Percentiles rank a stretch among this genome's conserved stretches.
These are phyloP conservation scores for Oceanodroma leucorhoa DNA, from an alignment of 2,797 vertebrate species.

Conservation along the genomic window DNA sequence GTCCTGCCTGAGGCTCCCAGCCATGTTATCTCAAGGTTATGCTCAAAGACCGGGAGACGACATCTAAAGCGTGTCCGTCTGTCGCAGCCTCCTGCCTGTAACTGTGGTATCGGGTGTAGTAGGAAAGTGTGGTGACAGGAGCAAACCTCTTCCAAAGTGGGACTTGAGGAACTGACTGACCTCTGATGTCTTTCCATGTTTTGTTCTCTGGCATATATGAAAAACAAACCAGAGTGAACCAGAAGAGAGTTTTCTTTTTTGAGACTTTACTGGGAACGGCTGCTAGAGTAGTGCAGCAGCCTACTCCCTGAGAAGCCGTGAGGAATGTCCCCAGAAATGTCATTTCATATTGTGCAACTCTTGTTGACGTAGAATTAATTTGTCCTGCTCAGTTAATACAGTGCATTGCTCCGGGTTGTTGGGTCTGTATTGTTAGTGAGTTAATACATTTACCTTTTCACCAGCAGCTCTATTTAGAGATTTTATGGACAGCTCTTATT, in stretches of 20 bases:
- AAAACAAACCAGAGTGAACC: not conserved
- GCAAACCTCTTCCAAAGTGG: not conserved
- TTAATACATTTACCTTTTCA: not conserved
- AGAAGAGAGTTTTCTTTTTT: not conserved
- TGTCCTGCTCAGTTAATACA: not conserved
- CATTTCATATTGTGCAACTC: not conserved
- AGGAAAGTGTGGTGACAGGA: not conserved
- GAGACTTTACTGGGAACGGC: not conserved
- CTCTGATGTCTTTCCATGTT: not conserved
- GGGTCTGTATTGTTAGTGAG: not conserved
- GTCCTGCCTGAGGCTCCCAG: not conserved
- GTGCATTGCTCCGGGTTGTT: not conserved
- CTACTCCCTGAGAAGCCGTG: not conserved
- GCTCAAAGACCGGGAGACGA: not conserved
- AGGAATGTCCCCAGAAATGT: not conserved
- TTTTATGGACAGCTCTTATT: not conserved
- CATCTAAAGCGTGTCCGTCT: not conserved
- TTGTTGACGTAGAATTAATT: not conserved
- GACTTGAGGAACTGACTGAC: not conserved
- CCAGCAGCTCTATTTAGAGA: not conserved
- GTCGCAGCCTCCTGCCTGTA: not conserved
- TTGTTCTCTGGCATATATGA: not conserved
- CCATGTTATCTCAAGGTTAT: rapidly evolving
- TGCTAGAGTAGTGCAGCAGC: not conserved
- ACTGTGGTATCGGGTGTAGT: not conserved